Percentiles rank a stretch among this genome's conserved stretches.
These are phyloP conservation scores for Heteromyza rotundicornis DNA, from an alignment of 2,888 invertebrate genomes.

Conservation along the genomic window DNA sequence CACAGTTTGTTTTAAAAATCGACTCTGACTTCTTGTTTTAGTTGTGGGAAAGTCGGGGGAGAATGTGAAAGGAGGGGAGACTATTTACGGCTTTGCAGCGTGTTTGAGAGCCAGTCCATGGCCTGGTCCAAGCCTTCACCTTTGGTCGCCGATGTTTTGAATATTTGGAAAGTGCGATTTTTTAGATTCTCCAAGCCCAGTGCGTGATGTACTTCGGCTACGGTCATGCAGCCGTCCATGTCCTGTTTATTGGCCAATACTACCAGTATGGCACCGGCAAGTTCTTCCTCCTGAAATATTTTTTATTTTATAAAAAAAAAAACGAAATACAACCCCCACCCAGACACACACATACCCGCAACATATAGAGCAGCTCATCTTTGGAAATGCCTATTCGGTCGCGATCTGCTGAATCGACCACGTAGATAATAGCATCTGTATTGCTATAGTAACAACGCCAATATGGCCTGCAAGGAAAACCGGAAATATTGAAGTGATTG, in stretches of 20 bases:
- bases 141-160: slow-evolving; percentile 97
- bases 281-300: slow-evolving; percentile 85
- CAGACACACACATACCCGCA: slow-evolving; percentile 74
- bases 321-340: slow-evolving; percentile 22
- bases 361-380: slow-evolving; percentile 96
- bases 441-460: slow-evolving; percentile 99
- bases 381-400: slow-evolving; percentile 99
- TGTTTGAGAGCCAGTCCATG: slow-evolving; percentile 98
- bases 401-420: slow-evolving; percentile 98
- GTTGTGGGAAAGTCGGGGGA: too few relatives aligned
- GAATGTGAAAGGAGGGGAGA: slow-evolving; percentile 27
- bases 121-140: slow-evolving; percentile 98
- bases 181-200: slow-evolving; percentile 93
- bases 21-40: too few relatives aligned
- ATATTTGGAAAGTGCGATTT: slow-evolving; percentile 94
- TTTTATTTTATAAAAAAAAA: neutral
- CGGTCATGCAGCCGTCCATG: slow-evolving; percentile 95
- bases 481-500: too few relatives aligned
- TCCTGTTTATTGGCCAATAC: slow-evolving; percentile 99
- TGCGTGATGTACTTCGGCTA: slow-evolving; percentile 96
- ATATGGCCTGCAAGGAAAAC: slow-evolving; percentile 95
- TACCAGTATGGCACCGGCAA: slow-evolving; percentile 93
- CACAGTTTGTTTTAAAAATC: too few relatives aligned
- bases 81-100: slow-evolving; percentile 88
- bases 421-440: slow-evolving; percentile 99